These are phyloP conservation scores for Cryptoblepharus egeriae DNA, from an alignment of 2,797 vertebrate genomes.

Conservation along the genomic window DNA sequence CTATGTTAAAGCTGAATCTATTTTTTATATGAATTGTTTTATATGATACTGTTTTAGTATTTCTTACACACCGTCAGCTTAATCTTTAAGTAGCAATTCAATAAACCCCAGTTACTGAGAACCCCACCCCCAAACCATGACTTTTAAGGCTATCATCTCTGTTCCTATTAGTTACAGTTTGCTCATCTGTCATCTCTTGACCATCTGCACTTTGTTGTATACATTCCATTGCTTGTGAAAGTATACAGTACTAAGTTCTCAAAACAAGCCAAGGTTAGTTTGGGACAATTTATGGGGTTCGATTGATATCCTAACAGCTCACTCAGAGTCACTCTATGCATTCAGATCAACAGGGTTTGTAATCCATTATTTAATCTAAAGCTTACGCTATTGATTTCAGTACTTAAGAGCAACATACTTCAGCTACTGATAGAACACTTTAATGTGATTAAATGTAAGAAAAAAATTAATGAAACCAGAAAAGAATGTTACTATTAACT, in stretches of 20 bases:
- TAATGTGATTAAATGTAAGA: constrained; percentile 4
- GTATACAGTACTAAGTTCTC: constrained; percentile 39
- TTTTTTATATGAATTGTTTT: background rate
- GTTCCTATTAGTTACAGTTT: constrained; percentile 32
- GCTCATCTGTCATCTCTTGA: constrained; percentile 34
- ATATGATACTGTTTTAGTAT: background rate
- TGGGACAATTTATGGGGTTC: background rate
- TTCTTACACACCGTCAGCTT: background rate
- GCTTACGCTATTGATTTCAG: background rate
- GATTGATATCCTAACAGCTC: constrained; percentile 8
- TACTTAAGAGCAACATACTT: background rate
- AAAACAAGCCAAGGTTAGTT: constrained; percentile 49
- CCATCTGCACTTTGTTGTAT: constrained; percentile 39
- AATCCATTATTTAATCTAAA: background rate
- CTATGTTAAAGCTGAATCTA: background rate
- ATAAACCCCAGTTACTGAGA: background rate
- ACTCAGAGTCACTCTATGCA: background rate
- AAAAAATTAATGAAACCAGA: constrained; percentile 20
- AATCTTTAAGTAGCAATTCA: background rate
- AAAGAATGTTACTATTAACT: background rate
- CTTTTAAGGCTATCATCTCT: background rate
- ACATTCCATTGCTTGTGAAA: constrained; percentile 55
- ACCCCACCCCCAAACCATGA: background rate
- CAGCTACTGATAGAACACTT: constrained; percentile 4
- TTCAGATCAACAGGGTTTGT: background rate